A percentile compares a stretch with the other conserved stretches of the same genome.
Conservation (phyloP, 1,140 invertebrate genomes). For the Diabrotica virgifera region DNA sequence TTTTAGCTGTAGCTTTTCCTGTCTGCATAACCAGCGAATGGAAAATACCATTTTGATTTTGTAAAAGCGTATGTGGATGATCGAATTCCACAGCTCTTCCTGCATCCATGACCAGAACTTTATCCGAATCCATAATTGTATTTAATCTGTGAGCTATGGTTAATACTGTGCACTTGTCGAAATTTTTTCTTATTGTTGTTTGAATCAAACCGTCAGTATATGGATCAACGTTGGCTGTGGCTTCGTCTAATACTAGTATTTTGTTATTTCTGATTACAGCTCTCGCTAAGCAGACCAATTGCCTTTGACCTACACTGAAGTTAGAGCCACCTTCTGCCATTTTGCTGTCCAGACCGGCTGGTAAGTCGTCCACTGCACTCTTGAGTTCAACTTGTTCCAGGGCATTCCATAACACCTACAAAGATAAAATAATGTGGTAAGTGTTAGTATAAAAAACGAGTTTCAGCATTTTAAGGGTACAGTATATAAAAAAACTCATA, state of each 20-base stretch:
- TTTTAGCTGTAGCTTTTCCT: neutral
- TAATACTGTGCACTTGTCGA: too few species aligned
- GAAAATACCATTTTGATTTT: conserved; percentile 57
- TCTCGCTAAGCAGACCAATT: conserved; percentile 73
- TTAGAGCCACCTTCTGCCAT: conserved; percentile 71
- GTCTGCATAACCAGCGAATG: conserved; percentile 54
- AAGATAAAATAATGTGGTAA: too few species aligned
- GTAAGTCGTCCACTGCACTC: conserved; percentile 44
- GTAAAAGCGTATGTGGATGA: conserved; percentile 59
- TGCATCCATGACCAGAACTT: conserved; percentile 60
- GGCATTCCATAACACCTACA: conserved; percentile 41
- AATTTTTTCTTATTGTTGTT: too few species aligned
- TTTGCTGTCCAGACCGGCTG: conserved; percentile 47
- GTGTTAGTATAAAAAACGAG: too few species aligned
- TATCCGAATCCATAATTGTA: too few species aligned
- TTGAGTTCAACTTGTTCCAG: conserved; percentile 60
- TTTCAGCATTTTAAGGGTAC: too few species aligned
- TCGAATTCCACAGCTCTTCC: conserved; percentile 63
- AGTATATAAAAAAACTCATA: too few species aligned
- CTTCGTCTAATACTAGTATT: conserved; percentile 54
- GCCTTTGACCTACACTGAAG: conserved; percentile 79
- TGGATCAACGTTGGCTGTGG: too few species aligned
- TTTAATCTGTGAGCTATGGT: too few species aligned
- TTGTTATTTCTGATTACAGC: conserved; percentile 77
- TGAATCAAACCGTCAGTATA: too few species aligned